phyloP scores from a whole-genome alignment of 2,888 invertebrate genomes.

The Suillia variegata region DNA sequence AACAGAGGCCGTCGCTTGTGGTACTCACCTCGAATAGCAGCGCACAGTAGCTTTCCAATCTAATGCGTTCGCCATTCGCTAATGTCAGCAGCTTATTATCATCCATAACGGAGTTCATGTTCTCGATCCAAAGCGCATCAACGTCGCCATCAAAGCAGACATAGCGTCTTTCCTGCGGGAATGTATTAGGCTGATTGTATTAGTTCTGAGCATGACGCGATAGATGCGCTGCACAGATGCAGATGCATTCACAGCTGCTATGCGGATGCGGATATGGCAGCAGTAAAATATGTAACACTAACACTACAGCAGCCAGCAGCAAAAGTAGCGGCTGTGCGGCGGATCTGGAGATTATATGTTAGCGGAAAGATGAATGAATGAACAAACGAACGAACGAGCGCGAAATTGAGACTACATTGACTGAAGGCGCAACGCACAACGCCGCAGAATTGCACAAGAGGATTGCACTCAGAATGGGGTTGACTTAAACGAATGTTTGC shows the following conservation, averaged over 20 bases:
- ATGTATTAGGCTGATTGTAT: conserved; percentile 52
- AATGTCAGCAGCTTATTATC: conserved; percentile 88
- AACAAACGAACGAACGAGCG: background rate
- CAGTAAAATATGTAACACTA: background rate
- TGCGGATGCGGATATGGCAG: no score
- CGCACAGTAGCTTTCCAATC: conserved; percentile 79
- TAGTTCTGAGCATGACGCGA: conserved; percentile 30
- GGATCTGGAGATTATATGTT: background rate
- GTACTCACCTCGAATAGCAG: conserved; percentile 78
- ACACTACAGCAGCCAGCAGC: background rate
- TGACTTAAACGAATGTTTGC: no score
- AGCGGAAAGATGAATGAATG: background rate
- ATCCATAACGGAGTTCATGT: conserved; percentile 97
- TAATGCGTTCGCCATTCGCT: conserved; percentile 88
- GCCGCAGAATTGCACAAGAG: background rate
- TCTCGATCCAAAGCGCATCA: conserved; percentile 94
- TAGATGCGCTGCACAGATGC: background rate
- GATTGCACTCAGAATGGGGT: no score
- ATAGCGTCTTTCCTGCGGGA: conserved; percentile 72
- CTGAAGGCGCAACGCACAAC: conserved; percentile 19
- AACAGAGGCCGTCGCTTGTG: background rate
- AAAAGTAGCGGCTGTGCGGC: background rate
- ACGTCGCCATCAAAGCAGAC: conserved; percentile 94
- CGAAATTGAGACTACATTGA: no score
- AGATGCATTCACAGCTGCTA: background rate